Base-by-base conservation (phyloP, 2,113 vertebrate species). In the Lucifuga dentata region DNA sequence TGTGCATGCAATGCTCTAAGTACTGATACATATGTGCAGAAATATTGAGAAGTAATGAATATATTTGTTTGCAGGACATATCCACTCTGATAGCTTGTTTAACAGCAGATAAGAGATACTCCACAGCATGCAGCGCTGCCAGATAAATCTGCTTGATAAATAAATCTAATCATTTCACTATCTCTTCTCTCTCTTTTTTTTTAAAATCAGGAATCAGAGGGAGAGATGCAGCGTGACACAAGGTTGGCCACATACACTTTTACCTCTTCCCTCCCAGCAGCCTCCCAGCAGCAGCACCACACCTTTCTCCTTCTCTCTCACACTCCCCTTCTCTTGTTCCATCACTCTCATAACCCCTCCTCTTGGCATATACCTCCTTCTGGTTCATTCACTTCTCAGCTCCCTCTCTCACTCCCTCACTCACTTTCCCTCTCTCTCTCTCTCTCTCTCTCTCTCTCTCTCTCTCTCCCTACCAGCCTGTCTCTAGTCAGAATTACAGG, bases 181-280 rank as follows among this genome's bases (percentile, higher is more conserved):
- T 77, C 44, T 72, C 56, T 78, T 78, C 76, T 73, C 33, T 46
- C 62, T 74, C 26, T 80, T 38, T 84, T 62, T 68, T 56, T 64
- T 66, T 12, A n/a, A n/a, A n/a, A 32, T 52, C 85, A 91, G 90
- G 84, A 89, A 58, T 73, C 74, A 57, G 88, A 89, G 69, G 86
- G 86, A 45, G 72, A 75, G 80, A 81, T 76, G 57, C 84, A 72
- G 68, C 82, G 66, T 78, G 77, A 78, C 78, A 83, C 40, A 1
- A 91, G 88, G 90, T 91, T 73, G 69, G 88, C 64, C 73, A 82
- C 81, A 85, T 81, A 55, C 52, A 83, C 81, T 78, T 80, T 46
- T 66, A 32, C 76, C 41, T 48, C 32, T 48, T 26, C 23, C 66
- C 55, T 52, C 29, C n/a, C n/a, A n/a, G n/a, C n/a, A n/a, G n/a